Conservation (phyloP, 2,797 vertebrate genomes). For the Rhynchotus rufescens region DNA sequence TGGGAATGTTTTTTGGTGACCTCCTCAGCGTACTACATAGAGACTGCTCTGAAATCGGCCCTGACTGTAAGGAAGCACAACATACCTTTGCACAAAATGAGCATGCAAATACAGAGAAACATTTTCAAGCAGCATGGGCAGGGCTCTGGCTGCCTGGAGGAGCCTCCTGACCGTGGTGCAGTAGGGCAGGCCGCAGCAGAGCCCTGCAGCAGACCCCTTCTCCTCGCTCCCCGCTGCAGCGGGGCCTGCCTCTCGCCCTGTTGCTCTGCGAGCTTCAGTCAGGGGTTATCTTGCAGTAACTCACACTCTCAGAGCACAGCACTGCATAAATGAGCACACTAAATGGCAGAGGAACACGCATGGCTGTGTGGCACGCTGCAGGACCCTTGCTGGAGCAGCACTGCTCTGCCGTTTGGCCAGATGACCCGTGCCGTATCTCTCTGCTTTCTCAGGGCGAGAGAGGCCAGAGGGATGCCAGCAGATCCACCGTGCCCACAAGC, state of each 20-base stretch:
- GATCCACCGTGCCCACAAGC: not conserved
- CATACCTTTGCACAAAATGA: not conserved
- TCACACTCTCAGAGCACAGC: not conserved
- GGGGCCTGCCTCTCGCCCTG: not conserved
- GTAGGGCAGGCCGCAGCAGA: not conserved
- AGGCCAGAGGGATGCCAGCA: not conserved
- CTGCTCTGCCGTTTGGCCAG: not conserved
- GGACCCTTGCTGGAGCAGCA: not conserved
- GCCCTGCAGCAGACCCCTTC: not conserved
- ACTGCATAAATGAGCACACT: not conserved
- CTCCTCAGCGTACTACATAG: not conserved
- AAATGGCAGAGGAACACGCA: not conserved
- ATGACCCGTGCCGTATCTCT: not conserved
- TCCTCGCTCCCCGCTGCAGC: not conserved
- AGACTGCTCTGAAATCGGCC: not conserved
- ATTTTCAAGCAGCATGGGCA: not conserved
- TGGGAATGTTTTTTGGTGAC: not conserved
- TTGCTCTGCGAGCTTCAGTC: conserved; percentile 4
- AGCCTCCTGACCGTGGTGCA: not conserved
- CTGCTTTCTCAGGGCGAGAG: not conserved
- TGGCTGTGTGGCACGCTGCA: not conserved
- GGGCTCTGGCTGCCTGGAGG: not conserved
- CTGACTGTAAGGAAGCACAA: rapidly evolving
- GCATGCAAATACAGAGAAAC: not conserved
- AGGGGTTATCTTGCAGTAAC: not conserved